phyloP scores from a whole-genome alignment of 1,140 invertebrate genomes.

The Drosophila sulfurigaster region DNA sequence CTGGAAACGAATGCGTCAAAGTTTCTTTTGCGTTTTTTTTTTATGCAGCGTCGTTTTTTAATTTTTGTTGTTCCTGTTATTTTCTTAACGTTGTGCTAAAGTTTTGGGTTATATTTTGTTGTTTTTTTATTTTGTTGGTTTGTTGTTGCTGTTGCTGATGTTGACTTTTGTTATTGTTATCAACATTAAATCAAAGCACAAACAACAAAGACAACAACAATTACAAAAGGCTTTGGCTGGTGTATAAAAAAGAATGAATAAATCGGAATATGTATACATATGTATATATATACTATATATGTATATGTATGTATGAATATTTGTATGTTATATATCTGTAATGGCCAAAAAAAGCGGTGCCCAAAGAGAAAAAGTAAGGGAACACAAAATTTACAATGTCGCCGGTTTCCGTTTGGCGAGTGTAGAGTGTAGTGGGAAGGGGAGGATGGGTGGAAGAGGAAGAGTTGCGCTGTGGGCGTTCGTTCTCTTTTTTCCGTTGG shows the following conservation, averaged over 20 bases:
- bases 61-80: conserved; percentile 21
- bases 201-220: conserved; percentile 80
- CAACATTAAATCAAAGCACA: conserved; percentile 83
- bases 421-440: not conserved
- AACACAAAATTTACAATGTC: conserved; percentile 81
- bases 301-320: conserved; percentile 9
- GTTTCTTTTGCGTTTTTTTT: conserved; percentile 49
- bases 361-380: conserved; percentile 29
- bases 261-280: conserved; percentile 39
- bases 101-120: conserved; percentile 70
- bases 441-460: conserved; percentile 4
- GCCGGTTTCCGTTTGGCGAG: conserved; percentile 69
- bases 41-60: not conserved
- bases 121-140: conserved; percentile 19
- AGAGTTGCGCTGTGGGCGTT: not conserved
- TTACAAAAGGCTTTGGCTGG: conserved; percentile 71
- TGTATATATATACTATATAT: not conserved
- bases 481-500: conserved; percentile 1
- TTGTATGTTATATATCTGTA: conserved; percentile 36
- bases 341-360: conserved; percentile 42
- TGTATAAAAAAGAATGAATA: conserved; percentile 35
- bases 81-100: conserved; percentile 53
- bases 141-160: conserved; percentile 30
- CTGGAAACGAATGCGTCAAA: conserved; percentile 64
- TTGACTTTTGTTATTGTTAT: conserved; percentile 76